Percentiles rank a stretch among this genome's conserved stretches.
These are phyloP conservation scores for Vanessa atalanta DNA, from an alignment of 1,140 invertebrate species.

Conservation along the genomic window DNA sequence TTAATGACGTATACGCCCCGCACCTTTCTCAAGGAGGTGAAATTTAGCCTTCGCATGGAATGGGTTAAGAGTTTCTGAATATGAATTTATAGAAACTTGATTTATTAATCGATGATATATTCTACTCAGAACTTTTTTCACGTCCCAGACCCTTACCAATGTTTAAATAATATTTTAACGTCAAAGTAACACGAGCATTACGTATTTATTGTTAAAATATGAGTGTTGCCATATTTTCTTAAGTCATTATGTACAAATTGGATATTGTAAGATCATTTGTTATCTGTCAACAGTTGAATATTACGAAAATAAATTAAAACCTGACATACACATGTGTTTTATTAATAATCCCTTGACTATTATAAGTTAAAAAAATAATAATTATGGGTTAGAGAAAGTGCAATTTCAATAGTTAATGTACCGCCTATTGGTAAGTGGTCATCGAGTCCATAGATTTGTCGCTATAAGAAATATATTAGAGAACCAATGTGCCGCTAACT, in stretches of 20 bases:
- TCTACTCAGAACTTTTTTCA: conserved; percentile 26
- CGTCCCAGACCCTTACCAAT: conserved; percentile 25
- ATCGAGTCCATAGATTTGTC: no score
- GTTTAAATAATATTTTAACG: conserved; percentile 39
- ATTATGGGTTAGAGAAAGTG: background rate
- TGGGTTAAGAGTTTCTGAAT: conserved; percentile 41
- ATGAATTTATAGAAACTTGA: conserved; percentile 28
- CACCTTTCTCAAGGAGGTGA: no score
- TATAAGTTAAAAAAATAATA: background rate
- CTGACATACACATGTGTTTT: conserved; percentile 57
- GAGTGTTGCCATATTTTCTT: conserved; percentile 80
- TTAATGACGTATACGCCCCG: no score
- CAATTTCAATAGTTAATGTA: background rate
- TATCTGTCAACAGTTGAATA: conserved; percentile 80
- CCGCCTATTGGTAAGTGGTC: no score
- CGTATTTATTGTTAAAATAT: conserved; percentile 78
- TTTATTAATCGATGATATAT: conserved; percentile 13
- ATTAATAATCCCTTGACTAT: conserved; percentile 24
- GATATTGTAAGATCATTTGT: conserved; percentile 80
- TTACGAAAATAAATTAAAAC: conserved; percentile 79
- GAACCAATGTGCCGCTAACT: no score
- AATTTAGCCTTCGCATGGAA: no score
- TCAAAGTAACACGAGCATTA: conserved; percentile 54
- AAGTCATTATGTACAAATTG: conserved; percentile 81
- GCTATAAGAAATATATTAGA: no score